Conservation (phyloP, 1,140 invertebrate species). For the Theocolax elegans region DNA sequence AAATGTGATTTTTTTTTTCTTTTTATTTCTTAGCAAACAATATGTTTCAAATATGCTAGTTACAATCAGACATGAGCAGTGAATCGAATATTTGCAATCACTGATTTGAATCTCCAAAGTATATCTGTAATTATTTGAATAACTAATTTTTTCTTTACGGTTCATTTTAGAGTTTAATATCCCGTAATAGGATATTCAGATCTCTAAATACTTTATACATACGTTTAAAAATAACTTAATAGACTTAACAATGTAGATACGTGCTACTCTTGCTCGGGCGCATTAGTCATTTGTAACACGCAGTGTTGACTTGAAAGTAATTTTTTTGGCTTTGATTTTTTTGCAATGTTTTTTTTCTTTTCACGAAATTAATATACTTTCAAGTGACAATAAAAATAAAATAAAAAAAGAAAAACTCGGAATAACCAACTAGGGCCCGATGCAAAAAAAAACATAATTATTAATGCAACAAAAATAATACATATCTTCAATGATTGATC, state of each 20-base stretch:
- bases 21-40: slow-evolving; percentile 1
- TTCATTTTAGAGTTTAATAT: slow-evolving; percentile 30
- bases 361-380: slow-evolving; percentile 34
- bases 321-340: slow-evolving; percentile 27
- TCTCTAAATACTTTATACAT: slow-evolving; percentile 29
- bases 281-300: slow-evolving; percentile 14
- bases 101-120: slow-evolving; percentile 36
- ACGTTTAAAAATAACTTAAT: slow-evolving; percentile 42
- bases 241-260: slow-evolving; percentile 33
- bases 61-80: slow-evolving; percentile 10
- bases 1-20: slow-evolving; percentile 4
- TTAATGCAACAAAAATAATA: slow-evolving; percentile 43
- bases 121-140: slow-evolving; percentile 26
- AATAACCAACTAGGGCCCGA: slow-evolving; percentile 20
- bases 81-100: slow-evolving; percentile 5
- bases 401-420: slow-evolving; percentile 11
- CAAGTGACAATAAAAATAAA: slow-evolving; percentile 24
- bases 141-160: slow-evolving; percentile 16
- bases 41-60: slow-evolving; percentile 15
- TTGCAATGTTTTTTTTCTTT: slow-evolving; percentile 8
- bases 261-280: slow-evolving; percentile 11
- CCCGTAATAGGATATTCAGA: slow-evolving; percentile 5
- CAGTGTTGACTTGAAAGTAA: slow-evolving; percentile 29
- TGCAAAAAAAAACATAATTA: slow-evolving; percentile 33
- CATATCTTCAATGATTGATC: slow-evolving; percentile 41